These are phyloP conservation scores for Andrena bucephala DNA, from an alignment of 2,888 invertebrate genomes.

Conservation along the genomic window DNA sequence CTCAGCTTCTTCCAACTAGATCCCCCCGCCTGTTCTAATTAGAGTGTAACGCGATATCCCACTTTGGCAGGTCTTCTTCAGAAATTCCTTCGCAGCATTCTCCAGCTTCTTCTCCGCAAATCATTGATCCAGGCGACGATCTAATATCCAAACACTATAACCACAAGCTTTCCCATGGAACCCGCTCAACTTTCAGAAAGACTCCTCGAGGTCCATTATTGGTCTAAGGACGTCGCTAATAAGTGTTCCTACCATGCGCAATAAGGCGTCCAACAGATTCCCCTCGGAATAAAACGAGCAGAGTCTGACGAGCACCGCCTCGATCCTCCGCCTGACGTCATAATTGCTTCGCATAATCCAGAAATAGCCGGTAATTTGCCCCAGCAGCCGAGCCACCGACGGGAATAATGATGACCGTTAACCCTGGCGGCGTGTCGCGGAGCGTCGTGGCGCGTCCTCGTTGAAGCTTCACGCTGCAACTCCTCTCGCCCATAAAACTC, in stretches of 20 bases:
- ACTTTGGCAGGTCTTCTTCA: too few relatives aligned
- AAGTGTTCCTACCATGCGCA: neutral
- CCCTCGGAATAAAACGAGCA: conserved; percentile 1
- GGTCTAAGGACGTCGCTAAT: neutral
- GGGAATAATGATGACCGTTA: conserved; percentile 77
- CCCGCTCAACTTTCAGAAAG: neutral
- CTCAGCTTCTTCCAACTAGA: too few relatives aligned
- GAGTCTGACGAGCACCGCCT: conserved; percentile 9
- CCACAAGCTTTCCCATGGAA: neutral
- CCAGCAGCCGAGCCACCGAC: conserved; percentile 60
- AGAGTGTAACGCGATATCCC: too few relatives aligned
- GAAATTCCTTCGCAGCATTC: too few relatives aligned
- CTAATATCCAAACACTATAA: too few relatives aligned
- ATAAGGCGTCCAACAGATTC: neutral
- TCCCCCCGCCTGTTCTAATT: too few relatives aligned
- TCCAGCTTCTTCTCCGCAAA: too few relatives aligned
- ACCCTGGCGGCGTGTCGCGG: conserved; percentile 69
- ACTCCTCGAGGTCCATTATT: neutral
- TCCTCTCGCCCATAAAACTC: conserved; percentile 56
- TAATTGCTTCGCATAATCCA: conserved; percentile 71
- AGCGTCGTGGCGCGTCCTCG: conserved; percentile 66
- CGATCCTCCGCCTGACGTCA: conserved; percentile 59
- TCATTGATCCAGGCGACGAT: too few relatives aligned
- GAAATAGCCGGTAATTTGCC: conserved; percentile 71
- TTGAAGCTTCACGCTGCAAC: conserved; percentile 51